These are phyloP conservation scores for Drosophila fuyamai DNA, from an alignment of 1,140 invertebrate genomes.

Conservation along the genomic window DNA sequence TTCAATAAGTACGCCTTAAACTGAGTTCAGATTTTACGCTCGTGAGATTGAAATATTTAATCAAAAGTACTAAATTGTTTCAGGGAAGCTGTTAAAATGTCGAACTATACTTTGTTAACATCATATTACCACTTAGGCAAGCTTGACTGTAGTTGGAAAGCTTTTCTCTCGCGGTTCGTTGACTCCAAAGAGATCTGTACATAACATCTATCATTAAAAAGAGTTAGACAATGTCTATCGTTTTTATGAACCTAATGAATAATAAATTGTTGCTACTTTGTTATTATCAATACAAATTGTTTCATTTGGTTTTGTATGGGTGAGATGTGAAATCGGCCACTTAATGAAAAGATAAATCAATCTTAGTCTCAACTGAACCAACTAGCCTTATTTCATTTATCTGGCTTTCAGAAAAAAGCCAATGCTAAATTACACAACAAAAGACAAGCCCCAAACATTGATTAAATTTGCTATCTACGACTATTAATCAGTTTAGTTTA, in stretches of 20 bases:
- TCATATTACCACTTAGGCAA: neutral
- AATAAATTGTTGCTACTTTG: neutral
- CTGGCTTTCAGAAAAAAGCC: too few species aligned
- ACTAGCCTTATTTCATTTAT: too few species aligned
- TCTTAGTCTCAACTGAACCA: too few species aligned
- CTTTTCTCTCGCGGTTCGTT: constrained; percentile 34
- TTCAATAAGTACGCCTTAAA: neutral
- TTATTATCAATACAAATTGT: neutral
- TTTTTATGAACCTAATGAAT: constrained; percentile 4
- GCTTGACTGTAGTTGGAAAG: constrained; percentile 14
- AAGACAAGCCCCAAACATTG: too few species aligned
- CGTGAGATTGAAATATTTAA: neutral
- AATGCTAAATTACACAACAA: too few species aligned
- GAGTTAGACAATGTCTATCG: constrained; percentile 10
- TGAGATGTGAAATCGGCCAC: neutral
- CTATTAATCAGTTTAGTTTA: constrained; percentile 30
- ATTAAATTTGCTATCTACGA: neutral
- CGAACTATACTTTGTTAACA: neutral
- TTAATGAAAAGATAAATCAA: too few species aligned
- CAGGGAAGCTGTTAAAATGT: too few species aligned
- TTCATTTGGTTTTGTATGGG: neutral
- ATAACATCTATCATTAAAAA: constrained; percentile 1
- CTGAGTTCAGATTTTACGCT: too few species aligned
- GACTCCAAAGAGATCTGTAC: constrained; percentile 16
- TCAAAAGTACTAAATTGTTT: neutral